These are phyloP conservation scores for Aplodontia rufa DNA, from an alignment of 2,113 vertebrate species.

Conservation along the genomic window DNA sequence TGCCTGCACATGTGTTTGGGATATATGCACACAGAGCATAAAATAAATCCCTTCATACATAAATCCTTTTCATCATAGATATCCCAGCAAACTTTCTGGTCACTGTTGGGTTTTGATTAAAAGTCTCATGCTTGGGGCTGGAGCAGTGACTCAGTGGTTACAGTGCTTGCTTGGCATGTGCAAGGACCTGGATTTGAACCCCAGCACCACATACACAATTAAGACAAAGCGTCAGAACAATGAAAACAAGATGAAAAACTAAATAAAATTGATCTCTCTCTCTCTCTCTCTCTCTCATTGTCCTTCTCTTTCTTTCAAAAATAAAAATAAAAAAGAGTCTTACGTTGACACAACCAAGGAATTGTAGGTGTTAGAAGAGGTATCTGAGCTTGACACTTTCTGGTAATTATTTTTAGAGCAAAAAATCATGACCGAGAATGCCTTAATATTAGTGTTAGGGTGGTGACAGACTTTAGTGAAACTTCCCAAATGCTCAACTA, in stretches of 20 bases:
- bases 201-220: no score
- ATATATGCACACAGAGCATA: neutral
- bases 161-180: no score
- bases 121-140: neutral
- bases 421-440: neutral
- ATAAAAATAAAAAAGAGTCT: no score
- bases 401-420: neutral
- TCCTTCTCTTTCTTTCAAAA: no score
- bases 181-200: no score
- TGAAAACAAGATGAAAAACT: no score
- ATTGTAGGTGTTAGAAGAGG: neutral
- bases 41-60: neutral
- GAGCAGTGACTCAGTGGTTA: no score
- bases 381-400: neutral
- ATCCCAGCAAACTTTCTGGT: neutral
- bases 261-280: no score
- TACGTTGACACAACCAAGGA: neutral
- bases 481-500: neutral
- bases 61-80: neutral
- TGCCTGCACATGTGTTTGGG: no score
- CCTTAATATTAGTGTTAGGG: slow-evolving; percentile 17
- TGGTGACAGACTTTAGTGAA: neutral
- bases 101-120: neutral
- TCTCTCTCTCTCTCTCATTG: no score
- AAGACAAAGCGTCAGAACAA: no score